Evolutionary conservation across 2,888 invertebrate genomes (phyloP).

Genomic region (Stenichneumon culpator): DNA sequence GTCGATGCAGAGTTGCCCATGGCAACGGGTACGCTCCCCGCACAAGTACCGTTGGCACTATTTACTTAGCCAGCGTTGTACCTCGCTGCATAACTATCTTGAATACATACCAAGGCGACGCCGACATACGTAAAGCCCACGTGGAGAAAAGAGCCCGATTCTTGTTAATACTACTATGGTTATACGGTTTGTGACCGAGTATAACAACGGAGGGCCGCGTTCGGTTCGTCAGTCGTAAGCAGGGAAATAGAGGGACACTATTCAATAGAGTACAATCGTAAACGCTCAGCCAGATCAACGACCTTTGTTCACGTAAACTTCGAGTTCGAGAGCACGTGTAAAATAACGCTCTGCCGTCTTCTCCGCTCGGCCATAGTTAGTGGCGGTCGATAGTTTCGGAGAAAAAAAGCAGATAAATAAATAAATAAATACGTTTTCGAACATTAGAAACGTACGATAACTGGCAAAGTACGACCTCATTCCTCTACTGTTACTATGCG

Average conservation of each 20-base stretch:
- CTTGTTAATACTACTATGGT: neutral
- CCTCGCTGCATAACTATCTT: slow-evolving; percentile 2
- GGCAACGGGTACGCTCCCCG: slow-evolving; percentile 63
- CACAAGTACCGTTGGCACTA: slow-evolving; percentile 65
- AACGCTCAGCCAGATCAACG: slow-evolving; percentile 46
- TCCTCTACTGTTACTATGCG: slow-evolving; percentile 76
- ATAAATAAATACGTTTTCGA: neutral
- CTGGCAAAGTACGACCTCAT: slow-evolving; percentile 53
- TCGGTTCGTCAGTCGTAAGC: neutral
- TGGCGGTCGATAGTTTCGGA: neutral
- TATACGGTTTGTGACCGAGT: neutral
- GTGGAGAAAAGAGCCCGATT: neutral
- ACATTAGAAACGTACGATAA: slow-evolving; percentile 63
- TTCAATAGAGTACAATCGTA: slow-evolving; percentile 30
- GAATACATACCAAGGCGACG: slow-evolving; percentile 20
- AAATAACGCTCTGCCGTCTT: neutral
- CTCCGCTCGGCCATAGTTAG: neutral
- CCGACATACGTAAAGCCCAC: neutral
- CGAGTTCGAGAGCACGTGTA: slow-evolving; percentile 16
- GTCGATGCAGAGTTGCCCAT: slow-evolving; percentile 70
- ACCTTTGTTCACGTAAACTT: slow-evolving; percentile 59
- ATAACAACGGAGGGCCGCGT: neutral
- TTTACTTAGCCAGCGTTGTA: slow-evolving; percentile 49
- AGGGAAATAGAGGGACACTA: neutral
- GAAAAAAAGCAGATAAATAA: neutral